Evolutionary conservation across 2,113 vertebrate species (phyloP), one percentile per base, ranked within the genome.

Genomic region (Mesitornis unicolor): DNA sequence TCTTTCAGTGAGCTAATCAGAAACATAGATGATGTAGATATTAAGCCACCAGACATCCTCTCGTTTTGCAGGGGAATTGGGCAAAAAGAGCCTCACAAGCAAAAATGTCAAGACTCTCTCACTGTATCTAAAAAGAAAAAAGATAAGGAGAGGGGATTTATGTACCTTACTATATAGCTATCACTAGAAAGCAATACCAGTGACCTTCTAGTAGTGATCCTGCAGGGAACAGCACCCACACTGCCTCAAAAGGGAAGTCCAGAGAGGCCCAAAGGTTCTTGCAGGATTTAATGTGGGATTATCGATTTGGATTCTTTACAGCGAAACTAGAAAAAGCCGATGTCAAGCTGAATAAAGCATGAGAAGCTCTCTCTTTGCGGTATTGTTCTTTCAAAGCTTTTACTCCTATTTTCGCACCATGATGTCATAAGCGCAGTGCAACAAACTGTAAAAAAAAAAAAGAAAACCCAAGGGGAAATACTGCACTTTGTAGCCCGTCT

Each of bases 371-470:
- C 6, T 40, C 48, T n/a, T 53, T 33, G 19, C 8, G 14, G 65
- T 20, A 48, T 6, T 9, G 4, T 42, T 88, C 51, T 67, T 63
- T 22, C 33, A 22, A 38, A 64, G 54, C 50, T 87, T 69, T 50
- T 29, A 36, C 42, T 48, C 3, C 1, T 47, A 40, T 25, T 50
- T 86, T 75, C 68, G 38, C 21, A 68, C 57, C 47, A 11, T 2
- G 42, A 20, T 26, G 9, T 16, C 28, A 1, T 10, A 28, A 78
- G 19, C 6, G 0, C 9, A 0, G 6, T 24, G 11, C 9, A 40
- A 77, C 28, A 45, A 92, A 53, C 33, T 21, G 20, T 24, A 35
- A 59, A 54, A 65, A 64, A 79, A n/a, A 40, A 15, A 28, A 15
- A 33, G 33, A 60, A 63, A 29, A 28, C 2, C 7, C 29, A 48